Conservation (phyloP, 1,140 invertebrate genomes). For the Drosophila ercepeae region DNA sequence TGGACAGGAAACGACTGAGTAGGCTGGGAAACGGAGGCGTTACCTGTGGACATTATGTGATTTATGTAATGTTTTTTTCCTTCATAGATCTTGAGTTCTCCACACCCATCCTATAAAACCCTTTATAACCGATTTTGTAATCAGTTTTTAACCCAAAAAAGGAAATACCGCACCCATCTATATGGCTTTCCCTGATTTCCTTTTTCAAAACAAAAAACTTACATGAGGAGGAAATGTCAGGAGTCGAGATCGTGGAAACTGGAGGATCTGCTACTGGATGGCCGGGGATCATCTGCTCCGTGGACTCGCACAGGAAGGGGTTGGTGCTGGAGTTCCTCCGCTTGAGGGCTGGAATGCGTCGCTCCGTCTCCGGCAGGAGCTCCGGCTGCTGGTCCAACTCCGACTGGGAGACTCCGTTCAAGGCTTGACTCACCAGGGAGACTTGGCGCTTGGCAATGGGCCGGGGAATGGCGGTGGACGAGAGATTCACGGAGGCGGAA, state of each 20-base stretch:
- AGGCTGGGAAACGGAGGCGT: not conserved
- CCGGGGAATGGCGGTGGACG: conserved; percentile 69
- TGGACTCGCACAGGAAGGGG: conserved; percentile 76
- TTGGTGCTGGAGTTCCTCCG: conserved; percentile 78
- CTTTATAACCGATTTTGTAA: no score
- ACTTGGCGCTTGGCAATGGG: conserved; percentile 71
- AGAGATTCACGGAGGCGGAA: conserved; percentile 52
- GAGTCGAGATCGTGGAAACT: not conserved
- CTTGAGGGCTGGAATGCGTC: conserved; percentile 45
- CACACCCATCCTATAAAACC: no score
- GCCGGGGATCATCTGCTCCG: conserved; percentile 32
- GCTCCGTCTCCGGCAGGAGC: not conserved
- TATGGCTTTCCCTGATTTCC: no score
- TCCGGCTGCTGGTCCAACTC: not conserved
- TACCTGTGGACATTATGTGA: not conserved
- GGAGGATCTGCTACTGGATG: not conserved
- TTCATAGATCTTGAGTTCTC: no score
- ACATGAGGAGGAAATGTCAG: not conserved
- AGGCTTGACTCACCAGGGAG: conserved; percentile 54
- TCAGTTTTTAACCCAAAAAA: no score
- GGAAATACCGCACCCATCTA: no score
- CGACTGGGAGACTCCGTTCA: conserved; percentile 21
- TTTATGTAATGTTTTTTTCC: no score
- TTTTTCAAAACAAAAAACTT: no score
- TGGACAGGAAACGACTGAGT: not conserved